These are phyloP conservation scores for Panopea generosa DNA, from an alignment of 2,888 invertebrate genomes.

Conservation along the genomic window DNA sequence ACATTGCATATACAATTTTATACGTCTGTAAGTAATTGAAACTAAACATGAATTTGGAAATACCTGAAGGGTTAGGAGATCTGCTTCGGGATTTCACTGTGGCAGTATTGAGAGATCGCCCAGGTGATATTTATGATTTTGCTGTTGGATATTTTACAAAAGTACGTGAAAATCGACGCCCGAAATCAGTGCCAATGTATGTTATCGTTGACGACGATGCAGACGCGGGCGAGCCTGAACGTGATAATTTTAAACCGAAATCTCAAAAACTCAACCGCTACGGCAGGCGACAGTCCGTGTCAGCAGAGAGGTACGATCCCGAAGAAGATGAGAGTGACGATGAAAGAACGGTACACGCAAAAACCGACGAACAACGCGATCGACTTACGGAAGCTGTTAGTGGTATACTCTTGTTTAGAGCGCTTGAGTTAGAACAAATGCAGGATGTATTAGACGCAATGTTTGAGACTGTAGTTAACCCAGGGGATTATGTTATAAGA, in stretches of 20 bases:
- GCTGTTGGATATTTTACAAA: constrained; percentile 84
- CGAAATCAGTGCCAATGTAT: constrained; percentile 84
- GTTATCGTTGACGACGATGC: constrained; percentile 84
- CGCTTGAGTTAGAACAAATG: constrained; percentile 84
- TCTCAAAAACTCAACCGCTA: constrained; percentile 76
- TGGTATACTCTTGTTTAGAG: constrained; percentile 83
- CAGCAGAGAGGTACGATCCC: constrained; percentile 84
- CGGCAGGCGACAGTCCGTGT: constrained; percentile 84
- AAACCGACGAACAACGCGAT: constrained; percentile 83
- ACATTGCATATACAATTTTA: too few relatives aligned
- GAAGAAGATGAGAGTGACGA: constrained; percentile 83
- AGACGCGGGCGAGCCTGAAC: constrained; percentile 83
- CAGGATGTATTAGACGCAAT: constrained; percentile 85
- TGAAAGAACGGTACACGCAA: constrained; percentile 81
- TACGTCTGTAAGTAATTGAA: too few relatives aligned
- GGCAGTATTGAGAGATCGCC: constrained; percentile 83
- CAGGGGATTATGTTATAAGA: constrained; percentile 83
- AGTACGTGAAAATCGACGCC: constrained; percentile 78
- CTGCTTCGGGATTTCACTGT: constrained; percentile 84
- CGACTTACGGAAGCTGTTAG: constrained; percentile 81
- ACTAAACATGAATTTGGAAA: constrained; percentile 80
- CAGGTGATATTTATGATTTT: constrained; percentile 82
- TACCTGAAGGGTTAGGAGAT: constrained; percentile 84
- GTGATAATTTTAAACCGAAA: constrained; percentile 80
- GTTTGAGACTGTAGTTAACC: constrained; percentile 83